Evolutionary conservation across 2,888 invertebrate genomes (phyloP).

Genomic region (Caenorhabditis imperialis): DNA sequence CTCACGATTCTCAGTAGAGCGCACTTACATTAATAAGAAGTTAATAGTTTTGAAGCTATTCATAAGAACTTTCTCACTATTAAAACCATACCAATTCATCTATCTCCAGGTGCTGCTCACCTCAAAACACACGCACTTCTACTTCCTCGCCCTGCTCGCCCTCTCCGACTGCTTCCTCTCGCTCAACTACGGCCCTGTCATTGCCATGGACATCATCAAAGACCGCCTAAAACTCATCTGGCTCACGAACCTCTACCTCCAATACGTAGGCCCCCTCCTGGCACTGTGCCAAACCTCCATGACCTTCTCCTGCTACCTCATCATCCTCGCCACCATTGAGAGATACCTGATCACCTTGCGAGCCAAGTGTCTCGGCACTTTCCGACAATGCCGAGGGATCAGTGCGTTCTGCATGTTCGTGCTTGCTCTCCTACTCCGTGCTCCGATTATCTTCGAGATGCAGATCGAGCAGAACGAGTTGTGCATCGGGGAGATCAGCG

Average conservation of each 20-base stretch:
- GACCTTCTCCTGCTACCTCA: slow-evolving; percentile 75
- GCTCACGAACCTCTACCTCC: slow-evolving; percentile 70
- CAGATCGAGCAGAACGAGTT: slow-evolving; percentile 68
- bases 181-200: slow-evolving; percentile 76
- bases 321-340: slow-evolving; percentile 75
- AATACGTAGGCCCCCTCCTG: slow-evolving; percentile 73
- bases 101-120: slow-evolving; percentile 66
- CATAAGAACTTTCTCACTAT: not conserved
- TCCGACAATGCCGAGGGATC: slow-evolving; percentile 61
- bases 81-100: not conserved
- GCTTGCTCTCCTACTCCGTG: slow-evolving; percentile 66
- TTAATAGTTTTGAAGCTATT: too few species aligned
- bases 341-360: slow-evolving; percentile 66
- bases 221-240: slow-evolving; percentile 70
- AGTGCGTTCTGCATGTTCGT: slow-evolving; percentile 68
- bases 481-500: slow-evolving; percentile 68
- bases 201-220: slow-evolving; percentile 76
- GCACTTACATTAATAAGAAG: too few species aligned
- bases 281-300: slow-evolving; percentile 72
- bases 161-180: slow-evolving; percentile 75
- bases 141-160: slow-evolving; percentile 75
- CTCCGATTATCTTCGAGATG: slow-evolving; percentile 72
- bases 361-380: slow-evolving; percentile 55
- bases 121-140: slow-evolving; percentile 73
- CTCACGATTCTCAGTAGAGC: too few species aligned